A percentile compares a stretch with the other conserved stretches of the same genome.
Evolutionary conservation across 2,888 invertebrate genomes (phyloP).

Genomic region (Amorpha juglandis): DNA sequence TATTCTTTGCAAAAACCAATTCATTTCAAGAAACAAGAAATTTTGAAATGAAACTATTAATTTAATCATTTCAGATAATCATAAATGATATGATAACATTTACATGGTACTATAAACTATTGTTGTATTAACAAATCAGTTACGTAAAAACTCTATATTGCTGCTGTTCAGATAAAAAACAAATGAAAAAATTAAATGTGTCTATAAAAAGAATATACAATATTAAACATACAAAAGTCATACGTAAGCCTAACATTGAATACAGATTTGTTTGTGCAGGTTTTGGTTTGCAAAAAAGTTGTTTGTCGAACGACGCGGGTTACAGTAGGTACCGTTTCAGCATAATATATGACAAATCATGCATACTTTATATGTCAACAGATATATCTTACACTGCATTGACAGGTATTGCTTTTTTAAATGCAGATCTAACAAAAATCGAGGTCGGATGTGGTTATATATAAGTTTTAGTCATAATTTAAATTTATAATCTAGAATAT

Average conservation of each 20-base stretch:
- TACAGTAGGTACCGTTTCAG: slow-evolving; percentile 34
- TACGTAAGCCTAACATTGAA: neutral
- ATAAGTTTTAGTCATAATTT: neutral
- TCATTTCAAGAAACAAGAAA: too few species aligned
- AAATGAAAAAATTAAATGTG: too few species aligned
- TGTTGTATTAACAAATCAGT: too few species aligned
- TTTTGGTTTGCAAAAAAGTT: slow-evolving; percentile 52
- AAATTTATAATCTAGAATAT: too few species aligned
- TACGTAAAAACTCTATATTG: too few species aligned
- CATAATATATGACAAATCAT: slow-evolving; percentile 38
- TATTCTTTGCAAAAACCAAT: too few species aligned
- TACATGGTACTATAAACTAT: too few species aligned
- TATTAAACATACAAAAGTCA: neutral
- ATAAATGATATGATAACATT: too few species aligned
- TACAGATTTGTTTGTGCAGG: slow-evolving; percentile 18
- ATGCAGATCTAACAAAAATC: neutral
- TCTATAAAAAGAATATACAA: neutral
- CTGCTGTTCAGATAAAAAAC: too few species aligned
- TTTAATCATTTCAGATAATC: too few species aligned
- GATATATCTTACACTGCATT: slow-evolving; percentile 4
- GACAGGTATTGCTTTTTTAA: neutral
- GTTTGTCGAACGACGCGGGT: slow-evolving; percentile 45
- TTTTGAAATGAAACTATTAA: too few species aligned
- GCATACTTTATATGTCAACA: neutral
- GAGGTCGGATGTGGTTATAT: neutral